Percentiles rank a stretch among this genome's conserved stretches.
phyloP scores from a whole-genome alignment of 2,113 vertebrate genomes.

The Bucco capensis region DNA sequence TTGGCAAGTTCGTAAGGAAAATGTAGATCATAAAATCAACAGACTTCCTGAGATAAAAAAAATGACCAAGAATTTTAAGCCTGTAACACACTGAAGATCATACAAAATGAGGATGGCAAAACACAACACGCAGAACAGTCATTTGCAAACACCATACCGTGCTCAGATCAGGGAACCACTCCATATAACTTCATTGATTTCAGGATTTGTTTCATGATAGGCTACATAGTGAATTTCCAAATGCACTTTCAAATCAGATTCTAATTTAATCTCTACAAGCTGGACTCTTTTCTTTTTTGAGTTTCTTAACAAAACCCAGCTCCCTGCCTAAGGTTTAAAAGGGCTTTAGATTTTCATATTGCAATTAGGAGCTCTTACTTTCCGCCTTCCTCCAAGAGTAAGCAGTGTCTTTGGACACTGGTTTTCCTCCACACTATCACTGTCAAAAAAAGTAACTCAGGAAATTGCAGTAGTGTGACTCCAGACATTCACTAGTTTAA shows the following conservation, averaged over 20 bases:
- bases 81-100: conserved; percentile 5
- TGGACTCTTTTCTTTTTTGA: not conserved
- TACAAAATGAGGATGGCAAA: conserved; percentile 35
- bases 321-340: not conserved
- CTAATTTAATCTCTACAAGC: not conserved
- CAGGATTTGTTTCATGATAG: not conserved
- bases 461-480: not conserved
- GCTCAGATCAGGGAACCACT: conserved; percentile 1
- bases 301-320: not conserved
- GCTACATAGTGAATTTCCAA: not conserved
- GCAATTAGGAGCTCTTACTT: not conserved
- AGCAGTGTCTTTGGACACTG: not conserved
- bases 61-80: conserved; percentile 12
- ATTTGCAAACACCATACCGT: not conserved
- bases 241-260: not conserved
- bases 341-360: not conserved
- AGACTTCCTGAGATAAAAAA: conserved; percentile 51
- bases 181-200: not conserved
- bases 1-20: conserved; percentile 34
- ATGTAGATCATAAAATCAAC: conserved; percentile 40
- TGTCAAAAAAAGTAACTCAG: not conserved
- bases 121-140: not conserved
- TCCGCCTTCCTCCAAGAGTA: not conserved
- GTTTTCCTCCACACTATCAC: not conserved
- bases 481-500: not conserved